Percentiles rank a stretch among this genome's conserved stretches.
These are phyloP conservation scores for Peromyscus californicus DNA, from an alignment of 2,113 vertebrate species.

Conservation along the genomic window DNA sequence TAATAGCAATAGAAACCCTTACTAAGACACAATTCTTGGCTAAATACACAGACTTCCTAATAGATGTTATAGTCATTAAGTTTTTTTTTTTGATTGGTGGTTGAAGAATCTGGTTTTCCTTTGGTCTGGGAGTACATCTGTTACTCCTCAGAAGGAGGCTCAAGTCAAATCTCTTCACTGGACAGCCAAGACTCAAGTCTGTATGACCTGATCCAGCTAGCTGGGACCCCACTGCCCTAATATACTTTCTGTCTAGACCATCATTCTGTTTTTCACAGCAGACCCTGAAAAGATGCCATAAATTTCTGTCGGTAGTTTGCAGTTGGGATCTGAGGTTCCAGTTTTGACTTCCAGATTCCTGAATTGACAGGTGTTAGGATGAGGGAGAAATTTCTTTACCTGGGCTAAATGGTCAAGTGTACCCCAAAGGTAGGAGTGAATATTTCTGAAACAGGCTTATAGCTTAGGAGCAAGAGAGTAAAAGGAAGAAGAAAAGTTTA, in stretches of 20 bases:
- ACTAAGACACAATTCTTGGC: neutral
- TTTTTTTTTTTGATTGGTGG: neutral
- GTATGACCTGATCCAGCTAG: neutral
- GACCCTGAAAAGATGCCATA: neutral
- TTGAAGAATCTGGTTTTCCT: constrained; percentile 39
- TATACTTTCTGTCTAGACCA: neutral
- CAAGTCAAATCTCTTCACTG: neutral
- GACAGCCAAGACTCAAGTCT: neutral
- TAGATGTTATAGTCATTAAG: neutral
- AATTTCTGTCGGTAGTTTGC: constrained; percentile 1
- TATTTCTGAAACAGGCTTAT: constrained; percentile 11
- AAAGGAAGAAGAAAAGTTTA: neutral
- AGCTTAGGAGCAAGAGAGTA: neutral
- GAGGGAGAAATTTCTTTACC: neutral
- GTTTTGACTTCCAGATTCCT: constrained; percentile 12
- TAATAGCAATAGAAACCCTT: neutral
- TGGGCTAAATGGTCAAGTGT: neutral
- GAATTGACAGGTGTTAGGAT: neutral
- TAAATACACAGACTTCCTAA: neutral
- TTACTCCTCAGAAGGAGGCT: neutral
- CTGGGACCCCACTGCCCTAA: neutral
- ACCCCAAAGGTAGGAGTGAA: neutral
- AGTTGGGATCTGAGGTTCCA: neutral
- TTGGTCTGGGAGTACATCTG: neutral
- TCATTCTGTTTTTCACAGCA: neutral